phyloP scores from a whole-genome alignment of 2,113 vertebrate species.

The Psephotus haematonotus region DNA sequence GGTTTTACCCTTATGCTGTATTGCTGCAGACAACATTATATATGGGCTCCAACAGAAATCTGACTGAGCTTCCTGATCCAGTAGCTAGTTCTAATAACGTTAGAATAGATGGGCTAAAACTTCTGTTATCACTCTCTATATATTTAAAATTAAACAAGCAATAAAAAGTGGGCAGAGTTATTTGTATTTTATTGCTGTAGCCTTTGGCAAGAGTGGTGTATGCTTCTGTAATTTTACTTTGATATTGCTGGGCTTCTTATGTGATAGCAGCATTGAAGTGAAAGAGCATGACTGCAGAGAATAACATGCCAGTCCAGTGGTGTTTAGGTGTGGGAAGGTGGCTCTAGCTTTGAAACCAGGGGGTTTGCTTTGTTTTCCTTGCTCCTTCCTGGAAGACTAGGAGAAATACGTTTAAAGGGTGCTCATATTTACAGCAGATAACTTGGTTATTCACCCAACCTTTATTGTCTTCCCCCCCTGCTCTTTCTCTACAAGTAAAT shows the following conservation, averaged over 20 bases:
- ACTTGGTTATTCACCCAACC: background rate
- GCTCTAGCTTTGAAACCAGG: background rate
- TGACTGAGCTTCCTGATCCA: background rate
- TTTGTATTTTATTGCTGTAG: conserved; percentile 12
- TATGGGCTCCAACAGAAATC: background rate
- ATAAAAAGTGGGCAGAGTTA: background rate
- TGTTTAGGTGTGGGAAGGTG: background rate
- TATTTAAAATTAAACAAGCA: conserved; percentile 26
- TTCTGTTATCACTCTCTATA: background rate
- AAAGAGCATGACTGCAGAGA: conserved; percentile 4
- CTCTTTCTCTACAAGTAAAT: background rate
- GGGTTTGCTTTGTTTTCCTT: background rate
- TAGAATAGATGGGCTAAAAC: background rate
- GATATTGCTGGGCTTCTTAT: conserved; percentile 18
- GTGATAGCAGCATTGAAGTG: conserved; percentile 22
- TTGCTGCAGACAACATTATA: background rate
- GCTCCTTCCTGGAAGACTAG: background rate
- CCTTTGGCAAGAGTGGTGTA: conserved; percentile 20
- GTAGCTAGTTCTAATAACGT: background rate
- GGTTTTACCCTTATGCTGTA: background rate
- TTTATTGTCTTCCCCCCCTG: background rate
- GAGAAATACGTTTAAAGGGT: background rate
- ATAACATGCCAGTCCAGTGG: background rate
- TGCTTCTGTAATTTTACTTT: conserved; percentile 31
- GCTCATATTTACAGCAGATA: background rate